Percentiles rank a stretch among this genome's conserved stretches.
Evolutionary conservation across 2,888 invertebrate genomes (phyloP).

Genomic region (Horisme vitalbata): DNA sequence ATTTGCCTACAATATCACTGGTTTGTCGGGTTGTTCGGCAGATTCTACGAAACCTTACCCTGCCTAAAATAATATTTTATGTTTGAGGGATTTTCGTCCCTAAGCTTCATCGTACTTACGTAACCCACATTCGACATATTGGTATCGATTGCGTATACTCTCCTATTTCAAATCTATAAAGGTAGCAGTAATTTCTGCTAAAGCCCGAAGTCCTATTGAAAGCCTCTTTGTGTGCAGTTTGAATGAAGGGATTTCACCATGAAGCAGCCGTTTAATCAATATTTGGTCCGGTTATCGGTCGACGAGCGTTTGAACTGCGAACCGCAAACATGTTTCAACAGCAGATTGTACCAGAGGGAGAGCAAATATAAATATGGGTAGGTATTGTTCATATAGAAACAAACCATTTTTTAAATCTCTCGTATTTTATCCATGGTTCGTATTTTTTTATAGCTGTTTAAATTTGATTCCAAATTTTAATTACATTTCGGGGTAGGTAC

Average conservation of each 20-base stretch:
- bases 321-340: slow-evolving; percentile 3
- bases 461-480: too few relatives aligned
- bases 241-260: slow-evolving; percentile 12
- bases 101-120: too few relatives aligned
- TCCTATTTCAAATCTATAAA: too few relatives aligned
- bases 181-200: too few relatives aligned
- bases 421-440: too few relatives aligned
- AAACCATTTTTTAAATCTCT: too few relatives aligned
- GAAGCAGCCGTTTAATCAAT: slow-evolving; percentile 13
- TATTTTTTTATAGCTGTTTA: too few relatives aligned
- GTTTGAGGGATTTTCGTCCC: not conserved
- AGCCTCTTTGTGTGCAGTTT: slow-evolving; percentile 6
- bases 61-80: slow-evolving; percentile 5
- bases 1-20: slow-evolving; percentile 1
- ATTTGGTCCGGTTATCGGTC: slow-evolving; percentile 6
- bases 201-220: slow-evolving; percentile 8
- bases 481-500: too few relatives aligned
- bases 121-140: not conserved
- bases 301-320: not conserved
- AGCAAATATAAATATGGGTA: too few relatives aligned
- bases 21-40: not conserved
- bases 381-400: too few relatives aligned
- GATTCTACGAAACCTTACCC: not conserved
- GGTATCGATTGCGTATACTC: not conserved
- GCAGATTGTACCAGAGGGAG: slow-evolving; percentile 1